Evolutionary conservation across 1,140 invertebrate species (phyloP).

Genomic region (Mizuhopecten yessoensis): DNA sequence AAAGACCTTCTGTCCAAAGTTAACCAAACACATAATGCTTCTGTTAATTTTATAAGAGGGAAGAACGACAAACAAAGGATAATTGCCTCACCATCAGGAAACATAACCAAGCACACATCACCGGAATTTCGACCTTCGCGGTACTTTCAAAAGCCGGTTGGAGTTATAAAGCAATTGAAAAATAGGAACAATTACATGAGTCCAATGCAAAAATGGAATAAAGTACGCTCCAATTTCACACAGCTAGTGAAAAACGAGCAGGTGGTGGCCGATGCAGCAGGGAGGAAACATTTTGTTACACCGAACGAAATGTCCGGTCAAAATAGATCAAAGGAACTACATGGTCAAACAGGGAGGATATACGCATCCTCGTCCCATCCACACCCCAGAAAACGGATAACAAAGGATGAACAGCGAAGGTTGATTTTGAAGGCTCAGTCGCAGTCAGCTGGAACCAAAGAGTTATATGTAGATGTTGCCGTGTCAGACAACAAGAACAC

Average conservation of each 20-base stretch:
- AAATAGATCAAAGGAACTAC: neutral
- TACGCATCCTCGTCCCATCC: neutral
- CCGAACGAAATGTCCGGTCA: neutral
- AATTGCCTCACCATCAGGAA: neutral
- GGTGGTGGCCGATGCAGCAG: neutral
- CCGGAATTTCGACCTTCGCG: neutral
- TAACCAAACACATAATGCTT: neutral
- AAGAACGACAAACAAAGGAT: neutral
- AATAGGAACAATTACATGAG: neutral
- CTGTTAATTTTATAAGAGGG: neutral
- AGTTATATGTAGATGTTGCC: too few species aligned
- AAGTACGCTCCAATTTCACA: neutral
- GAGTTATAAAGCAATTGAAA: neutral
- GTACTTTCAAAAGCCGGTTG: neutral
- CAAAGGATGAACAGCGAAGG: neutral
- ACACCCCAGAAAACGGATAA: neutral
- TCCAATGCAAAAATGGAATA: neutral
- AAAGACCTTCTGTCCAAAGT: neutral
- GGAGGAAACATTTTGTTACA: neutral
- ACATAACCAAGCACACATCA: neutral
- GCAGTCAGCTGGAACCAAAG: neutral
- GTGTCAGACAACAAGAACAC: neutral
- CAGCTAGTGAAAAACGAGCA: neutral
- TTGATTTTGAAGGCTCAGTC: neutral
- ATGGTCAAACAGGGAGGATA: neutral